Conservation (phyloP, 2,797 vertebrate species). For the Pseudochirops corinnae region DNA sequence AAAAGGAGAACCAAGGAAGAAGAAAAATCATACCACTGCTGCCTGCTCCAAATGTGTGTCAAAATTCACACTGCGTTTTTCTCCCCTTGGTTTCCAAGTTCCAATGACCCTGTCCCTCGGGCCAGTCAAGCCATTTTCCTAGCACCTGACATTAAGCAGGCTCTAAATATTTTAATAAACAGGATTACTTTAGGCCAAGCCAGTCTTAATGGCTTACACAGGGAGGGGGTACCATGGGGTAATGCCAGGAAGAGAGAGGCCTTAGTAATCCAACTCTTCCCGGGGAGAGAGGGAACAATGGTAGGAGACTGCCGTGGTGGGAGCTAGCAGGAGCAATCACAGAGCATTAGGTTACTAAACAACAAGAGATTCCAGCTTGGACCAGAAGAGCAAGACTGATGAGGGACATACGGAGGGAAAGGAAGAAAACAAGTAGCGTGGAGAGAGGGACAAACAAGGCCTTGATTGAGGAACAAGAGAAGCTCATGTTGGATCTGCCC, state of each 20-base stretch:
- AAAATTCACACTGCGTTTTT: conserved; percentile 36
- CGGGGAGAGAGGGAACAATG: neutral
- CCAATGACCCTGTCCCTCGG: conserved; percentile 47
- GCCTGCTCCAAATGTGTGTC: neutral
- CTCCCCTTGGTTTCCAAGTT: conserved; percentile 52
- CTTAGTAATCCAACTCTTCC: conserved; percentile 8
- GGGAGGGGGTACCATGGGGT: conserved; percentile 25
- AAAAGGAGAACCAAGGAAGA: conserved; percentile 27
- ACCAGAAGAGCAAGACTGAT: neutral
- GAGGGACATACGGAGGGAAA: neutral
- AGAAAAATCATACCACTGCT: neutral
- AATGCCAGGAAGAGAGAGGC: conserved; percentile 54
- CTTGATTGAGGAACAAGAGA: neutral
- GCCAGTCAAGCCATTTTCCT: conserved; percentile 63
- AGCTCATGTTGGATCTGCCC: neutral
- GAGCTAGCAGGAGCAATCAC: neutral
- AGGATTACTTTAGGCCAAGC: conserved; percentile 58
- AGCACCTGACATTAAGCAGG: conserved; percentile 59
- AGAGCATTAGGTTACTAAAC: neutral
- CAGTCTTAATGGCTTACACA: conserved; percentile 63
- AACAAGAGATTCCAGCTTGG: neutral
- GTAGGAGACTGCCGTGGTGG: neutral
- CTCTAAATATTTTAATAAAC: conserved; percentile 60
- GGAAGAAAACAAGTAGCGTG: neutral
- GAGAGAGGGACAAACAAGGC: neutral